These are phyloP conservation scores for Eupithecia exiguata DNA, from an alignment of 2,888 invertebrate species.

Conservation along the genomic window DNA sequence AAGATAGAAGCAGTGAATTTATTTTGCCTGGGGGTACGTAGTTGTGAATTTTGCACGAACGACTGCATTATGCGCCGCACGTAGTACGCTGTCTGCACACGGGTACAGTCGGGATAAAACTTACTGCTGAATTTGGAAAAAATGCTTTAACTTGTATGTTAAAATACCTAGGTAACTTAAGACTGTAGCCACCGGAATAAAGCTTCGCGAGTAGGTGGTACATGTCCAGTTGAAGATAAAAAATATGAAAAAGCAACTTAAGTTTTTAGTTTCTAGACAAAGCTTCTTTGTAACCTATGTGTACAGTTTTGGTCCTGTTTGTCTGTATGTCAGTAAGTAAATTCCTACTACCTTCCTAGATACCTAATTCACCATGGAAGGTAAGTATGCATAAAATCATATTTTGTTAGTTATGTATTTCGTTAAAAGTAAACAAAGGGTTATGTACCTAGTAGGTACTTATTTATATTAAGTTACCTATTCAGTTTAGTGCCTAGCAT, in stretches of 20 bases:
- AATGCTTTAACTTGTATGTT: background rate
- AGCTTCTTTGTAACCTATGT: background rate
- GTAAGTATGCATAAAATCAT: background rate
- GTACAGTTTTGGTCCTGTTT: too few species aligned
- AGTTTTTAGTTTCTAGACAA: background rate
- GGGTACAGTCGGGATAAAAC: slow-evolving; percentile 45
- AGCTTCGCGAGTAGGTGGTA: background rate
- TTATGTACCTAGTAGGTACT: too few species aligned
- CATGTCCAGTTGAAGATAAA: background rate
- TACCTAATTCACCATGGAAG: background rate
- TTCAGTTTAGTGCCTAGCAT: background rate
- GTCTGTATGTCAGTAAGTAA: background rate
- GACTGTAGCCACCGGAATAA: background rate
- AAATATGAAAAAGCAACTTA: too few species aligned
- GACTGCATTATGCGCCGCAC: slow-evolving; percentile 81
- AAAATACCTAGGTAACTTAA: background rate
- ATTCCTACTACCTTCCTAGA: background rate
- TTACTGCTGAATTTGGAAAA: slow-evolving; percentile 43
- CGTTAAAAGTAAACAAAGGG: too few species aligned
- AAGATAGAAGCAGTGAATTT: slow-evolving; percentile 80
- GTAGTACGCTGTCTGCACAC: slow-evolving; percentile 77
- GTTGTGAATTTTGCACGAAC: slow-evolving; percentile 81
- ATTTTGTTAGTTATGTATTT: background rate
- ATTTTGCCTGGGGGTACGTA: slow-evolving; percentile 74
- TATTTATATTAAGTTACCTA: too few species aligned